Conservation (phyloP, 2,797 vertebrate genomes). For the Melanotaenia trifasciata region DNA sequence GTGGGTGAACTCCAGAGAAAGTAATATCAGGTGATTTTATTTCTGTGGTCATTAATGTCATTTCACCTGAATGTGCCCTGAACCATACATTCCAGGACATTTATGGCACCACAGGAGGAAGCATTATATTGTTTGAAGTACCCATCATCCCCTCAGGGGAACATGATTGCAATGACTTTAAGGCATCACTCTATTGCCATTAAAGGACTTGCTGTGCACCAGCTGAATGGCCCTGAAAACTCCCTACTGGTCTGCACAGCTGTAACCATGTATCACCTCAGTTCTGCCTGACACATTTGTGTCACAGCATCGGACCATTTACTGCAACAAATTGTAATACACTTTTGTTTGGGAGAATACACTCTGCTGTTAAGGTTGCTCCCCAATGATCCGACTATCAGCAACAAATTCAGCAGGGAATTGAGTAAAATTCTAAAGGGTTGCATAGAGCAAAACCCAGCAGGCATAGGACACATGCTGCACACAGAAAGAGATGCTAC, state of each 20-base stretch:
- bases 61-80: conserved; percentile 42
- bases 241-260: conserved; percentile 40
- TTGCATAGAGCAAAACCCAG: conserved; percentile 45
- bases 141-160: conserved; percentile 42
- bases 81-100: conserved; percentile 40
- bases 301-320: conserved; percentile 65
- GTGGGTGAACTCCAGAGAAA: conserved; percentile 26
- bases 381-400: conserved; percentile 50
- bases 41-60: conserved; percentile 32
- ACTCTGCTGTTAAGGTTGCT: conserved; percentile 50
- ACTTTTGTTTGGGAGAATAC: conserved; percentile 63
- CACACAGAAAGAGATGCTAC: conserved; percentile 37
- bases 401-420: conserved; percentile 47
- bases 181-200: conserved; percentile 50
- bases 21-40: conserved; percentile 16
- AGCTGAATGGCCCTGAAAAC: conserved; percentile 52
- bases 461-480: conserved; percentile 44
- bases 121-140: conserved; percentile 49
- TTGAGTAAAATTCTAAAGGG: conserved; percentile 54
- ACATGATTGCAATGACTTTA: conserved; percentile 57
- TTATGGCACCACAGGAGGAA: conserved; percentile 34
- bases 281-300: conserved; percentile 64
- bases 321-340: conserved; percentile 59
- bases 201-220: conserved; percentile 51
- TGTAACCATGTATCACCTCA: conserved; percentile 67